Base-by-base conservation (phyloP, 2,113 vertebrate species). In the Lophotis ruficrista region DNA sequence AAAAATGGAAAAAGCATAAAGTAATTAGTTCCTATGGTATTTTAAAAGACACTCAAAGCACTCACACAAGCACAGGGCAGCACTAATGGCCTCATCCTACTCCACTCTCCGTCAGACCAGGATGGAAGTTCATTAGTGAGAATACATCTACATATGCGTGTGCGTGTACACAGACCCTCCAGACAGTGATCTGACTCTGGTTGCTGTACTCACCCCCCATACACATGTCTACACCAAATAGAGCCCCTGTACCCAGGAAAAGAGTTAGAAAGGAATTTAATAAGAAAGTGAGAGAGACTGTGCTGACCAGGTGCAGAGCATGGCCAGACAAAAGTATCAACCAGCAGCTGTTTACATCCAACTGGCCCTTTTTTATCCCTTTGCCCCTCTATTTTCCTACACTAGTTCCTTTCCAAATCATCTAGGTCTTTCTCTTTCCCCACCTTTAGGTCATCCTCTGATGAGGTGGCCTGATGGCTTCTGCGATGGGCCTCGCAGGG, bases 151-250 rank as follows among this genome's bases (percentile, higher is more conserved):
- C 27, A 22, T 3, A 0, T 23, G 6, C 27, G 6, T 5, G 4
- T 11, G 20, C 28, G 27, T 24, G 4, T n/a, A 16, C 25, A 37
- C 11, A 70, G 56, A 17, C 31, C 17, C 37, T 58, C 14, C 2
- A 2, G 9, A 7, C 1, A 4, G 6, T 1, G 1, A 6, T 35
- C 33, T 64, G 51, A 23, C 13, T 16, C 7, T 0, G 0, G 7
- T 35, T 41, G 24, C 50, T 53, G n/a, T 7, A 41, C 6, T 64
- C 18, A 47, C 14, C 3, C 4, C 28, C 15, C 28, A 25, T 19
- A 51, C 24, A 38, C 14, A 19, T 9, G 50, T 0, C 2, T 53
- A 78, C 24, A 47, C 24, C 0, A 1, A 76, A 70, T 4, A 28
- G 24, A 53, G 19, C 41, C 3, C 10, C 4, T 5, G 51, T 75